Evolutionary conservation across 2,888 invertebrate species (phyloP).

Genomic region (Cantharis rustica): DNA sequence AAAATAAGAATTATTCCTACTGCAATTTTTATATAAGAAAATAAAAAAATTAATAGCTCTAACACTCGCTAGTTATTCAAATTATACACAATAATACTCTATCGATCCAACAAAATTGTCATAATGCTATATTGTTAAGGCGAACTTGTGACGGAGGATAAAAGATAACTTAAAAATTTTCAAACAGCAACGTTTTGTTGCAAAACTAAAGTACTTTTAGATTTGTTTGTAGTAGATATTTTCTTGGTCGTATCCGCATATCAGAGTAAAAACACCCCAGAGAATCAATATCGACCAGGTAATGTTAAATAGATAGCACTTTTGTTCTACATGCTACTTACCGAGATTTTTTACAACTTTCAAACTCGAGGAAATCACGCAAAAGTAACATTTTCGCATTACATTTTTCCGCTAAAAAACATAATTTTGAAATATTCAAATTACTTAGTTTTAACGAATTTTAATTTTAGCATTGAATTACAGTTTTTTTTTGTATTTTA

Average conservation of each 20-base stretch:
- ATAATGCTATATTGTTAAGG: not conserved
- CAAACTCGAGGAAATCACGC: conserved; percentile 9
- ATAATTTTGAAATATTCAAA: not conserved
- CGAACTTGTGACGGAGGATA: not conserved
- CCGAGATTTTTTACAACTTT: conserved; percentile 7
- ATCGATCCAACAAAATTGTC: not conserved
- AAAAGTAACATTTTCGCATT: not conserved
- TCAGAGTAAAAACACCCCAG: conserved; percentile 28
- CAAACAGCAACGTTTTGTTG: not conserved
- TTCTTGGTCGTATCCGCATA: conserved; percentile 28
- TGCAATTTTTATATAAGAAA: conserved; percentile 39
- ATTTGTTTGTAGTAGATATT: conserved; percentile 22
- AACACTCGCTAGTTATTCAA: not conserved
- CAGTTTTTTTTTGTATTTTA: not conserved
- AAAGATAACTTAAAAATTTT: not conserved
- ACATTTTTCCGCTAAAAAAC: not conserved
- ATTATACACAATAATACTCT: not conserved
- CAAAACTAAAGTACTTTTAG: conserved; percentile 12
- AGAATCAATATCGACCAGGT: conserved; percentile 34
- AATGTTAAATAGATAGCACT: conserved; percentile 34
- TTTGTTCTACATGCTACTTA: conserved; percentile 14
- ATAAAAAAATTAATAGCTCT: not conserved
- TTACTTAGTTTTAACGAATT: not conserved
- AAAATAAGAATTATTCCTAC: conserved; percentile 43
- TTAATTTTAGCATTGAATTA: not conserved